A percentile compares a stretch with the other conserved stretches of the same genome.
Conservation (phyloP, 2,113 vertebrate genomes). For the Phodopus roborovskii region DNA sequence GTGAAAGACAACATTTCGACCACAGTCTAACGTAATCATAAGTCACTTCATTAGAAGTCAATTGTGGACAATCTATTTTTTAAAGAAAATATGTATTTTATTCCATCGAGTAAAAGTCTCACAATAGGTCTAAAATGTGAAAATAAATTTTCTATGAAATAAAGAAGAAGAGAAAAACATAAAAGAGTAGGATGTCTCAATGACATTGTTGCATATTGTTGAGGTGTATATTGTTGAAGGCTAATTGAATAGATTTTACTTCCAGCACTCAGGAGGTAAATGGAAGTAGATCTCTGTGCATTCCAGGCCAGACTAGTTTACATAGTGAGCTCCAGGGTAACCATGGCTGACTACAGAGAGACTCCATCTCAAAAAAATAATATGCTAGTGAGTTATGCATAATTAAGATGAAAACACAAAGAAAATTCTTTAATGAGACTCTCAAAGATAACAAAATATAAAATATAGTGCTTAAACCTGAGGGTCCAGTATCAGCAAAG, state of each 20-base stretch:
- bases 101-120: not conserved
- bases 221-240: not conserved
- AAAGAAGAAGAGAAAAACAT: not conserved
- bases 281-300: not conserved
- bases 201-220: not conserved
- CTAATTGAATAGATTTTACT: not conserved
- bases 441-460: not conserved
- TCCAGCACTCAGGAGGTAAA: not conserved
- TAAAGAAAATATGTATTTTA: not conserved
- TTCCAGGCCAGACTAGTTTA: not conserved
- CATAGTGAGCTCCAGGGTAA: not conserved
- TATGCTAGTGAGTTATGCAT: not conserved
- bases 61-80: no score
- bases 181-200: not conserved
- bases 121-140: not conserved
- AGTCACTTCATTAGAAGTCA: not conserved
- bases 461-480: not conserved
- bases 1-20: not conserved
- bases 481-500: not conserved
- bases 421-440: not conserved
- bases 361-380: not conserved
- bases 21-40: not conserved
- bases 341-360: not conserved
- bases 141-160: not conserved
- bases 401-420: not conserved